These are phyloP conservation scores for Napeogenes inachia DNA, from an alignment of 2,888 invertebrate species.

Conservation along the genomic window DNA sequence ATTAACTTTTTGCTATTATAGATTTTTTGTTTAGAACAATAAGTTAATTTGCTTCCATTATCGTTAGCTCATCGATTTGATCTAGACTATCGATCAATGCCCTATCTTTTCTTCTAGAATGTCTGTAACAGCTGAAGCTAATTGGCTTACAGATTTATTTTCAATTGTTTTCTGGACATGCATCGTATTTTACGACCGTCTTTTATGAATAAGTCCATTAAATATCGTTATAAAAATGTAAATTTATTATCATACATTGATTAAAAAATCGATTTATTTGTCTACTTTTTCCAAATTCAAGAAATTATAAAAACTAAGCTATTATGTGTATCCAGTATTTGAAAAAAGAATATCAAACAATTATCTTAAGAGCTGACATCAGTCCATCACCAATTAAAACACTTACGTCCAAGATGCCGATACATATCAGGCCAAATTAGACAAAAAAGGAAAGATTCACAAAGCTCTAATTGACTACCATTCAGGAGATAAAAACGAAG, in stretches of 20 bases:
- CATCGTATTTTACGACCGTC: not conserved
- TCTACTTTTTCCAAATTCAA: no score
- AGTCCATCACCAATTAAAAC: constrained; percentile 29
- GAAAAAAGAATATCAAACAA: constrained; percentile 20
- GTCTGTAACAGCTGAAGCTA: constrained; percentile 18
- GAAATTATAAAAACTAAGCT: no score
- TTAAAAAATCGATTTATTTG: no score
- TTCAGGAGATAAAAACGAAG: constrained; percentile 45
- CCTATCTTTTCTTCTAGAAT: constrained; percentile 18
- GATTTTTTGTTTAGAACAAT: not conserved
- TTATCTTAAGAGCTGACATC: constrained; percentile 31
- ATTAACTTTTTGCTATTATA: not conserved
- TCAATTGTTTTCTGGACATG: constrained; percentile 15
- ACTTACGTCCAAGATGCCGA: constrained; percentile 31
- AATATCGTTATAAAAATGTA: not conserved
- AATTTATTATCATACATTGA: no score
- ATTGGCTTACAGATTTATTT: constrained; percentile 24
- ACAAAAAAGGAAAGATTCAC: constrained; percentile 31
- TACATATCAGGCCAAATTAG: constrained; percentile 30
- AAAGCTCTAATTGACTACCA: constrained; percentile 61
- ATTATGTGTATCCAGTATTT: not conserved
- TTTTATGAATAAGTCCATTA: not conserved
- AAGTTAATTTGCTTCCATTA: constrained; percentile 14
- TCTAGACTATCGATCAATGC: constrained; percentile 24
- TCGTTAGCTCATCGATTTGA: constrained; percentile 15